These are phyloP conservation scores for Gambelia wislizenii DNA, from an alignment of 2,797 vertebrate species.

Conservation along the genomic window DNA sequence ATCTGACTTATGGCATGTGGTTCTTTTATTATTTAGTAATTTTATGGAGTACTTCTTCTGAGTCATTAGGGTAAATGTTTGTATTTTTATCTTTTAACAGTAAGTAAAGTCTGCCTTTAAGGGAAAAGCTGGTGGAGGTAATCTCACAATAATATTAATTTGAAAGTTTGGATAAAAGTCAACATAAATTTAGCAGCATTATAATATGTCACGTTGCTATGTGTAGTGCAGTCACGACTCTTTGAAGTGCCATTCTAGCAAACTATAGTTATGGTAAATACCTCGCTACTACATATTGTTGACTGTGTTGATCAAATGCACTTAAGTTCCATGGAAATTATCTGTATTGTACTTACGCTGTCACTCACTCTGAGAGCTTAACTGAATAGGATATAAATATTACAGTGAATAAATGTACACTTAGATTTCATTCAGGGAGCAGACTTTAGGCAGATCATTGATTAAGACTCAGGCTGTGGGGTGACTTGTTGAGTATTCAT, in stretches of 20 bases:
- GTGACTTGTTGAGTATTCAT: constrained; percentile 1
- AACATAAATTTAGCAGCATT: neutral
- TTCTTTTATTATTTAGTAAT: neutral
- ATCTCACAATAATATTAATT: constrained; percentile 7
- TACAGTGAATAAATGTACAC: neutral
- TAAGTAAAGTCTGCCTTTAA: constrained; percentile 7
- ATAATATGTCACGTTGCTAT: neutral
- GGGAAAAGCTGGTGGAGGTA: neutral
- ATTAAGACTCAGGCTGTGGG: neutral
- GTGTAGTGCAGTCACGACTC: neutral
- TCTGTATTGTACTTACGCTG: neutral
- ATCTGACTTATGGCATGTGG: neutral
- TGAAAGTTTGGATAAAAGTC: neutral
- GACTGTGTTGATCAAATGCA: neutral
- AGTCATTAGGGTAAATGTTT: neutral
- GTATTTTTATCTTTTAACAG: neutral
- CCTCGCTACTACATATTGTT: neutral
- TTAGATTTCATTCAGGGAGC: neutral
- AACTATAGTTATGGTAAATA: constrained; percentile 3
- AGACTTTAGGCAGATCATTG: neutral
- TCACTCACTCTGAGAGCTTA: neutral
- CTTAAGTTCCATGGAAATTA: constrained; percentile 7
- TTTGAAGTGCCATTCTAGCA: neutral
- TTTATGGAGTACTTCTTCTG: neutral
- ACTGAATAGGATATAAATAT: neutral